Evolutionary conservation across 30 jellyfish, hydroid and myxozoan species (phyloP).

Genomic region (Sanderia malayensis): DNA sequence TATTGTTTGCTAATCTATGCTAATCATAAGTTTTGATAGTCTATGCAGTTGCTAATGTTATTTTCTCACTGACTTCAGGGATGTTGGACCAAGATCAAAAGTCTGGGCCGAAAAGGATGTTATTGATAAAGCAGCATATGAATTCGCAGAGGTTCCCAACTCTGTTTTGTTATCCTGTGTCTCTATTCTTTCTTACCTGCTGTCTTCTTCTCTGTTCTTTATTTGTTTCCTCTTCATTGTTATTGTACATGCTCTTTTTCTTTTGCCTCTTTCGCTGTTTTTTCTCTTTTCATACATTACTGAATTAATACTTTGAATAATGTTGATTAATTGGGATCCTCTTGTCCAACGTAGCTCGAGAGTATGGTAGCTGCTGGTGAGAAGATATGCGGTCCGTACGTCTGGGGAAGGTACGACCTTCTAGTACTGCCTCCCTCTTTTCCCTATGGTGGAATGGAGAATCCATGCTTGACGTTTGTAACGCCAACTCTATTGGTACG

Average conservation of each 20-base stretch:
- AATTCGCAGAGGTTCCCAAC: slow-evolving; percentile 96
- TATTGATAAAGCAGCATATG: slow-evolving; percentile 79
- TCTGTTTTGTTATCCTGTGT: too few relatives aligned
- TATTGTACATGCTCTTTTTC: too few relatives aligned
- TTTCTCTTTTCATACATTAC: too few relatives aligned
- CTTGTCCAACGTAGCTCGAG: slow-evolving; percentile 60
- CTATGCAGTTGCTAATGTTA: too few relatives aligned
- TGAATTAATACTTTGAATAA: background rate
- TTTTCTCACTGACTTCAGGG: slow-evolving; percentile 23
- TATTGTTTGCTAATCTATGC: too few relatives aligned
- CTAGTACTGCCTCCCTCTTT: slow-evolving; percentile 93
- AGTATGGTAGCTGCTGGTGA: slow-evolving; percentile 87
- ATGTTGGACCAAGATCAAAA: slow-evolving; percentile 86
- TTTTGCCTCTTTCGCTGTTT: too few relatives aligned
- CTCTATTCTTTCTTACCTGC: too few relatives aligned
- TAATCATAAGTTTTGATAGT: too few relatives aligned
- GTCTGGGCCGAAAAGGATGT: slow-evolving; percentile 89
- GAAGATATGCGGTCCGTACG: slow-evolving; percentile 79
- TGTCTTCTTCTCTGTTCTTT: too few relatives aligned
- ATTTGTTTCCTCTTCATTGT: too few relatives aligned
- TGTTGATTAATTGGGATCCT: background rate
- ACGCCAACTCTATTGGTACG: slow-evolving; percentile 91
- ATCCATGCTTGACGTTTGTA: slow-evolving; percentile 93
- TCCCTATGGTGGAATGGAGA: slow-evolving; percentile 99
- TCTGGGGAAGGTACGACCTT: slow-evolving; percentile 86